phyloP scores from a whole-genome alignment of 2,797 vertebrate genomes.

The Rhabdophis nuchalis region DNA sequence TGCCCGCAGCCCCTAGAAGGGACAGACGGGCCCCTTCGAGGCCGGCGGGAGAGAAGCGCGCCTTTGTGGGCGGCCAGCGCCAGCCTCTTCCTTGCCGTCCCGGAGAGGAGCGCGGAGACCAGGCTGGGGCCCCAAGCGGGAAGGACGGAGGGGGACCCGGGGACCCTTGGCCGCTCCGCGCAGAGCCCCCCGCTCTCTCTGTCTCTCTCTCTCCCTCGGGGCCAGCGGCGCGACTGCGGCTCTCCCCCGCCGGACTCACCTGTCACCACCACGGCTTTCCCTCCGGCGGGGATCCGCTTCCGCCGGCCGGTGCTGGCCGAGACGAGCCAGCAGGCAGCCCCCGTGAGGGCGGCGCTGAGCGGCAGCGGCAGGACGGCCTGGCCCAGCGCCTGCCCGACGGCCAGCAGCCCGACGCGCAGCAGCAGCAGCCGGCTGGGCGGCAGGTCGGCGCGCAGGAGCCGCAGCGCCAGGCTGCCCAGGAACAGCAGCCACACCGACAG shows the following conservation, averaged over 20 bases:
- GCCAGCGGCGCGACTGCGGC: background rate
- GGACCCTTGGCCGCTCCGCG: no score
- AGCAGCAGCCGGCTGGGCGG: background rate
- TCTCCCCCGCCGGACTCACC: background rate
- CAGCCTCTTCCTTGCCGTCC: background rate
- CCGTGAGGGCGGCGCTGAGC: background rate
- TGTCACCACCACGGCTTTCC: background rate
- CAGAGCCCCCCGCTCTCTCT: no score
- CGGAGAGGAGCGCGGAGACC: background rate
- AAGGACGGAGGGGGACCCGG: background rate
- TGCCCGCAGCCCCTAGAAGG: background rate
- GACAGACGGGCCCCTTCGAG: background rate
- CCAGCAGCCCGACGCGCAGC: background rate
- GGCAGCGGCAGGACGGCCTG: background rate
- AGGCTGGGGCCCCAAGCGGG: background rate
- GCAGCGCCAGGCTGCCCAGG: constrained; percentile 18
- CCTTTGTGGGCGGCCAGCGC: background rate
- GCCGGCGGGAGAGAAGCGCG: background rate
- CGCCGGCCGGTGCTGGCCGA: background rate
- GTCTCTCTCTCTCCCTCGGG: no score
- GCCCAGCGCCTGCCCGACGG: background rate
- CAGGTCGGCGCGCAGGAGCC: background rate
- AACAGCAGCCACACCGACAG: constrained; percentile 33
- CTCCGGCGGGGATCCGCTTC: background rate
- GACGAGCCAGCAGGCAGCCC: background rate